Conservation (phyloP, 2,113 vertebrate species). For the Ranitomeya imitator region DNA sequence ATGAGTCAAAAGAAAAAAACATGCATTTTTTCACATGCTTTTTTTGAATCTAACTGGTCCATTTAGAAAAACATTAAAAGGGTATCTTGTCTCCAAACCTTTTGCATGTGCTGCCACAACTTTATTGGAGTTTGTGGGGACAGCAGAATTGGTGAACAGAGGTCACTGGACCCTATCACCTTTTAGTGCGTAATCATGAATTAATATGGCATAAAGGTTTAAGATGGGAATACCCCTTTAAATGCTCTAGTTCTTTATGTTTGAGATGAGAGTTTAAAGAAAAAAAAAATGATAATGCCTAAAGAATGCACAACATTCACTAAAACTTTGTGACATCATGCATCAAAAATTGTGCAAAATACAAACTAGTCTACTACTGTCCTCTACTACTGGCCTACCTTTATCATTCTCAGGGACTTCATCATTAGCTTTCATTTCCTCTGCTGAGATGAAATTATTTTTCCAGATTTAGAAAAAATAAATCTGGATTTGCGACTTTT, state of each 20-base stretch:
- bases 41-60: too few relatives aligned
- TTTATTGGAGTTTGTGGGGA: neutral
- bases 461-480: conserved; percentile 1
- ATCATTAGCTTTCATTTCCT: conserved; percentile 68
- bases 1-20: too few relatives aligned
- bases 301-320: neutral
- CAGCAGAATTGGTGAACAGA: neutral
- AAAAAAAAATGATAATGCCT: neutral
- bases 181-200: neutral
- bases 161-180: neutral
- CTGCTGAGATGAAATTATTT: conserved; percentile 70
- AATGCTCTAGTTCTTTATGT: neutral
- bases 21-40: too few relatives aligned
- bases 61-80: neutral
- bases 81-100: too few relatives aligned
- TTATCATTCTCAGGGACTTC: conserved; percentile 66
- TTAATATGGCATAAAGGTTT: neutral
- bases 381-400: conserved; percentile 61
- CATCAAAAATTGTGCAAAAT: neutral
- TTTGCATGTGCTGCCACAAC: neutral
- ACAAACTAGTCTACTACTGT: neutral
- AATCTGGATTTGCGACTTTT: neutral
- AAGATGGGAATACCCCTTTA: neutral
- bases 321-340: neutral
- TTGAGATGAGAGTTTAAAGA: too few relatives aligned